Evolutionary conservation across 2,113 vertebrate genomes (phyloP).

Genomic region (Leiothrix lutea): DNA sequence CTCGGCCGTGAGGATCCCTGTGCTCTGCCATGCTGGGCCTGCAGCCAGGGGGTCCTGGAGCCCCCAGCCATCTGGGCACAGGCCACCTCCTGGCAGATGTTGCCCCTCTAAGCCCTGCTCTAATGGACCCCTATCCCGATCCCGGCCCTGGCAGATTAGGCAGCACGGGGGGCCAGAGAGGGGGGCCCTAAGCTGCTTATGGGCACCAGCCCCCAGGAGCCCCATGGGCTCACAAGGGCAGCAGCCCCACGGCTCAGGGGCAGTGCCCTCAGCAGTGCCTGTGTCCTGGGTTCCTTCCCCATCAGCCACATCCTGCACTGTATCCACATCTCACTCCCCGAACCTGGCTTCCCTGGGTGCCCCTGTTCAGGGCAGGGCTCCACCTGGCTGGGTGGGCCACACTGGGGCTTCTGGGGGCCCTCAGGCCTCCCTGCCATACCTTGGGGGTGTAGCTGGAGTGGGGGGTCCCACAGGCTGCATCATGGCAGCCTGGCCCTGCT

Average conservation of each 20-base stretch:
- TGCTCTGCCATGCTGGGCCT: rapidly evolving
- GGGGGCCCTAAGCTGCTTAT: slow-evolving; percentile 30
- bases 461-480: not conserved
- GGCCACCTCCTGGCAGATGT: not conserved
- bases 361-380: not conserved
- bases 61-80: not conserved
- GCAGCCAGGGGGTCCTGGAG: not conserved
- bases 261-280: not conserved
- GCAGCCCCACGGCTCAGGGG: rapidly evolving
- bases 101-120: slow-evolving; percentile 38
- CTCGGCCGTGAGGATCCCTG: rapidly evolving
- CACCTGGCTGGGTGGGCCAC: rapidly evolving
- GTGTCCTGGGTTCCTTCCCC: rapidly evolving
- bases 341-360: not conserved
- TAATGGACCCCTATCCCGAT: not conserved
- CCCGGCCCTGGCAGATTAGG: not conserved
- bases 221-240: not conserved
- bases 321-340: rapidly evolving
- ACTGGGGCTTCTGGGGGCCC: not conserved
- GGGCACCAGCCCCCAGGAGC: not conserved
- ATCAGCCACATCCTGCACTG: not conserved
- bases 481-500: not conserved
- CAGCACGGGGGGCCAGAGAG: not conserved
- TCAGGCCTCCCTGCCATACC: rapidly evolving
- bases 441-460: not conserved